Base-by-base conservation (phyloP, 2,797 vertebrate genomes). In the Stomatorhinus walkeri region DNA sequence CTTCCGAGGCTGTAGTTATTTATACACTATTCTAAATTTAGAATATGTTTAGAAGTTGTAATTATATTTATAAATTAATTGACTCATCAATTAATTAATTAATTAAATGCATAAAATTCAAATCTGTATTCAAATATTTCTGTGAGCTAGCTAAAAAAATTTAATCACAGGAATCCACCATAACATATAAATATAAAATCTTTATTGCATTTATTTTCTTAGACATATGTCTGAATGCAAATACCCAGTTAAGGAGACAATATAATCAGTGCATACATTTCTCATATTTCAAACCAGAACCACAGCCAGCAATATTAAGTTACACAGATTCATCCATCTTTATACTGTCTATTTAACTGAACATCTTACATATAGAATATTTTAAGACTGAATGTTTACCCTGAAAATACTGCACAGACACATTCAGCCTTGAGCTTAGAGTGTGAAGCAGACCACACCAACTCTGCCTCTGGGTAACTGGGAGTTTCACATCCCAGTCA, bases 161-260 rank as follows among this genome's bases (percentile, higher is more conserved):
- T 7, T 9, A 87, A 81, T 48, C 40, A 51, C 46, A 46, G 43
- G 81, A 36, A 83, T 12, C 86, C n/a, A 59, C 59, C 85, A n/a
- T 92, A 90, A 93, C 87, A 91, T 95, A 96, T 95, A 96, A 96
- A 96, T 96, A 96, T 95, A 96, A 96, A 36, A 95, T 95, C 94
- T 96, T 96, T 96, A 96, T 96, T 79, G 95, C 81, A 93, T 93
- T 85, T 22, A 85, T 85, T 94, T 61, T 93, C 91, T 94, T 94
- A 95, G 92, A 88, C 91, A 94, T 93, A 72, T 92, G 92, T 92
- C 91, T 92, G 91, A 93, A 93, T 94, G 95, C 90, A 61, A 24
- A 32, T 87, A 90, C 89, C 85, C 91, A 93, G 91, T 93, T 91
- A 91, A 92, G 92, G 92, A 94, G 92, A 94, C 95, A 94, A 93